Evolutionary conservation across 2,888 invertebrate genomes (phyloP).

Genomic region (Neocrepidodera transversa): DNA sequence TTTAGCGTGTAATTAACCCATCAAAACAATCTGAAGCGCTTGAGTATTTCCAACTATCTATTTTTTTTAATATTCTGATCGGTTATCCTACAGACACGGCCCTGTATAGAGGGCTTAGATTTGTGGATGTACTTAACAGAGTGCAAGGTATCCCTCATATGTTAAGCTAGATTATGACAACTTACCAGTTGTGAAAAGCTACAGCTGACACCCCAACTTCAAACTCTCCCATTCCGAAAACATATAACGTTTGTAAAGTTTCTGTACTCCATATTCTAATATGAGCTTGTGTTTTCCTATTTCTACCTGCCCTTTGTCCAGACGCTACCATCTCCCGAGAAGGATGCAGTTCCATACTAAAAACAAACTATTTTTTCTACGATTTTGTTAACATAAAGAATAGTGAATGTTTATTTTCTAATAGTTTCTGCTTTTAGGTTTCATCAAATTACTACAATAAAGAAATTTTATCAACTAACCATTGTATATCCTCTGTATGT

Average conservation of each 20-base stretch:
- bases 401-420: no score
- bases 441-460: neutral
- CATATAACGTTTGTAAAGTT: constrained; percentile 85
- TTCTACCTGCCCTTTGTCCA: constrained; percentile 85
- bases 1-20: no score
- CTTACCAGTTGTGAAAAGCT: constrained; percentile 83
- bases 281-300: constrained; percentile 85
- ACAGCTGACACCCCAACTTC: constrained; percentile 87
- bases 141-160: no score
- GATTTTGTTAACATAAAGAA: no score
- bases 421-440: no score
- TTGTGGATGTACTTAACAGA: no score
- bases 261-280: constrained; percentile 93
- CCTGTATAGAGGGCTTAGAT: constrained; percentile 87
- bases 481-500: constrained; percentile 93
- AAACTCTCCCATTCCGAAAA: constrained; percentile 91
- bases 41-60: no score
- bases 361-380: no score
- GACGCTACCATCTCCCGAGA: constrained; percentile 88
- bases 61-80: no score
- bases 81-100: constrained; percentile 93
- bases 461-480: constrained; percentile 66
- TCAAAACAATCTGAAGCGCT: no score
- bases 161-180: constrained; percentile 33
- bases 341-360: constrained; percentile 87